These are phyloP conservation scores for Drosophila prosaltans DNA, from an alignment of 1,140 invertebrate species.

Conservation along the genomic window DNA sequence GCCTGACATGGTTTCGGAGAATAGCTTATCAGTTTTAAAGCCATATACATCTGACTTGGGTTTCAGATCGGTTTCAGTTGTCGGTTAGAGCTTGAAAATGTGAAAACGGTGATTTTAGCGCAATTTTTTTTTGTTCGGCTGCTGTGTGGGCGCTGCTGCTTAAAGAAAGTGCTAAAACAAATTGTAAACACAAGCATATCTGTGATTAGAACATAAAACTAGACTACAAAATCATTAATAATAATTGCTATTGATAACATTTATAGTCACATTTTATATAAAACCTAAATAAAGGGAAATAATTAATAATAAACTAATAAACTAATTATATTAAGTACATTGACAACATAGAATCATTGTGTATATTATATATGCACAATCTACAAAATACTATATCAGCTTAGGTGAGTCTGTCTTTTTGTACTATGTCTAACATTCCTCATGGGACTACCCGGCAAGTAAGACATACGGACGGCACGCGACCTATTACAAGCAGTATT, in stretches of 20 bases:
- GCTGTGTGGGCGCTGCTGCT: conserved; percentile 27
- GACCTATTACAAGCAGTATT: conserved; percentile 32
- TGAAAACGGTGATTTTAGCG: conserved; percentile 44
- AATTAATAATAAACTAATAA: conserved; percentile 6
- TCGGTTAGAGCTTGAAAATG: conserved; percentile 66
- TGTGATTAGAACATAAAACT: conserved; percentile 52
- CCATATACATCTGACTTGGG: conserved; percentile 30
- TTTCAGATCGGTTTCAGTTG: conserved; percentile 51
- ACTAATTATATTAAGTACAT: conserved; percentile 3
- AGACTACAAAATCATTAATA: conserved; percentile 4
- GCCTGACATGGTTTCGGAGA: conserved; percentile 43
- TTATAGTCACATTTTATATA: conserved; percentile 2
- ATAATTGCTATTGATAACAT: conserved; percentile 4
- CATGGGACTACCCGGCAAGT: conserved; percentile 15
- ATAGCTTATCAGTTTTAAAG: conserved; percentile 46
- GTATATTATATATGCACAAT: conserved; percentile 8
- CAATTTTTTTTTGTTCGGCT: conserved; percentile 8
- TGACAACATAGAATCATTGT: not conserved
- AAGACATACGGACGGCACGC: conserved; percentile 40
- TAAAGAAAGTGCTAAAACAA: conserved; percentile 24
- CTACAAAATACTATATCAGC: conserved; percentile 34
- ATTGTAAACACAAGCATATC: conserved; percentile 49
- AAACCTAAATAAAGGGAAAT: not conserved
- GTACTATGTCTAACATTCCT: not conserved
- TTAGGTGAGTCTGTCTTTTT: conserved; percentile 51